Evolutionary conservation across 2,888 invertebrate species (phyloP), one percentile per base, ranked within the genome.

Genomic region (Cryptus armator): DNA sequence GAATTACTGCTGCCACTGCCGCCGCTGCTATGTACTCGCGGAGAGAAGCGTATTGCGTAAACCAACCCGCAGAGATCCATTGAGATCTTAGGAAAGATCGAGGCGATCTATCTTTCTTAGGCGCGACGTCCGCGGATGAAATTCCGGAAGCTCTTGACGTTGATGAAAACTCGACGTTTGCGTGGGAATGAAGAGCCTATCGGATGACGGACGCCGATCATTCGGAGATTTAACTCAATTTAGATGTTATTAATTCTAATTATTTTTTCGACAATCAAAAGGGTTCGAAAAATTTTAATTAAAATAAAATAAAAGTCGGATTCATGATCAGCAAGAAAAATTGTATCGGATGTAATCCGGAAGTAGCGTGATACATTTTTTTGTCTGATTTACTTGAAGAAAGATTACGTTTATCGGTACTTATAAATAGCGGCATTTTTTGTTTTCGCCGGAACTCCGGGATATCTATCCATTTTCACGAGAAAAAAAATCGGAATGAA

Each of bases 71-170:
- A 37, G 19, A 48, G 76, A 76, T 76, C 76, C 76, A 76, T 76
- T 24, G 66, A 66, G 76, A 76, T 81, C 75, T 72, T 56, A 64
- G 67, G 53, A 66, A 80, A 80, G 67, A 80, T 74, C 72, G 66
- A 37, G 70, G 68, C 32, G 68, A 81, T 81, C 75, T 59, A 81
- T 75, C 75, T 51, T 53, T 76, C 81, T 75, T 44, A 68, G 70
- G 51, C 48, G 71, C 62, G 72, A 81, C 81, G 75, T 76, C 59
- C 75, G 75, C 32, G 14, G 37, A n/a, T 75, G 81, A 81, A 81
- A 75, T 81, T 75, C 81, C 81, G 81, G 81, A 81, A 81, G 68
- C 51, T 62, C 59, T 68, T 76, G 81, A 75, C 75, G 68, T 81
- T 81, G 81, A 75, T 70, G 78, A 71, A 79, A 79, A 70, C 62